Percentiles rank a stretch among this genome's conserved stretches.
phyloP scores from a whole-genome alignment of 2,888 invertebrate genomes.

The Drosophila multiciliata region DNA sequence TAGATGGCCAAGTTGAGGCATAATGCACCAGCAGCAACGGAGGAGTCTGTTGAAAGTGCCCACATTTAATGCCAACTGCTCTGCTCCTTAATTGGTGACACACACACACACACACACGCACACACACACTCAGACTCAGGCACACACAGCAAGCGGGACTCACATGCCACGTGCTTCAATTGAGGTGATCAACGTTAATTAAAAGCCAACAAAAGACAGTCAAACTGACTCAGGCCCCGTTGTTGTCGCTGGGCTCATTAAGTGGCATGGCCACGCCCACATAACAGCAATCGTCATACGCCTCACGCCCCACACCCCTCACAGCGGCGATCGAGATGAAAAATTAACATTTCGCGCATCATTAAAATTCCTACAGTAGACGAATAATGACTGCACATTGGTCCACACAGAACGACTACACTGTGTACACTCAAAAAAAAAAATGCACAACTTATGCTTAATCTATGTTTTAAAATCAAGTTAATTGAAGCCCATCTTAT shows the following conservation, averaged over 20 bases:
- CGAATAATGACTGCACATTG: constrained; percentile 8
- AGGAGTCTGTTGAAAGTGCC: constrained; percentile 49
- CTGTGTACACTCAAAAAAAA: constrained; percentile 7
- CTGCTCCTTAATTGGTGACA: constrained; percentile 75
- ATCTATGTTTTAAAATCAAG: not conserved
- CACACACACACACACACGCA: constrained; percentile 13
- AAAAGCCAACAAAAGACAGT: constrained; percentile 75
- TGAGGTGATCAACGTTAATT: constrained; percentile 85
- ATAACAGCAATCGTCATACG: constrained; percentile 13
- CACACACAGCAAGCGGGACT: constrained; percentile 32
- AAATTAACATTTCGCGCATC: constrained; percentile 80
- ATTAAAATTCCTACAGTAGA: constrained; percentile 73
- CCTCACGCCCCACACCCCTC: constrained; percentile 13
- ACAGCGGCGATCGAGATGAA: constrained; percentile 68
- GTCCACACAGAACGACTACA: constrained; percentile 63
- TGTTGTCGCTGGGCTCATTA: constrained; percentile 49
- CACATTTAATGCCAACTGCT: constrained; percentile 75
- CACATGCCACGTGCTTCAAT: constrained; percentile 80
- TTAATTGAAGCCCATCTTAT: no score
- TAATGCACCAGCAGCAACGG: constrained; percentile 64
- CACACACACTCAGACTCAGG: not conserved
- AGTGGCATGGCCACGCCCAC: constrained; percentile 48
- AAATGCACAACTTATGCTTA: not conserved
- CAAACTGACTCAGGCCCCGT: constrained; percentile 40
- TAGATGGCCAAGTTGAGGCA: constrained; percentile 66